A percentile compares a stretch with the other conserved stretches of the same genome.
Evolutionary conservation across 2,113 vertebrate species (phyloP).

Genomic region (Apodemus speciosus): DNA sequence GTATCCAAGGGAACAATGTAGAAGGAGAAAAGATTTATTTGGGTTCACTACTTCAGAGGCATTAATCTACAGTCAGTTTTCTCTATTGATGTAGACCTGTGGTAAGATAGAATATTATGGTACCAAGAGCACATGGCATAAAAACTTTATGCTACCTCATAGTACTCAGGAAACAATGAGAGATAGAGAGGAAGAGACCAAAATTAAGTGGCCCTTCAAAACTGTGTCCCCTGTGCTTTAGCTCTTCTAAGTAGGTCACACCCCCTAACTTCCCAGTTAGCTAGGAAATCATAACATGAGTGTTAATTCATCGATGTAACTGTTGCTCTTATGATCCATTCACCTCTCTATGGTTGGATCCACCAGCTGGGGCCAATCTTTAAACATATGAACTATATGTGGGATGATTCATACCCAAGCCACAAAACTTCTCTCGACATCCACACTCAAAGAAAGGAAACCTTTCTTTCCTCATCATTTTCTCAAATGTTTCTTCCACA

Average conservation of each 20-base stretch:
- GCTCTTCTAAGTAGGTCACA: not conserved
- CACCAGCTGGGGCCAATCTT: not conserved
- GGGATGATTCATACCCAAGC: not conserved
- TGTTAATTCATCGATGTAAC: not conserved
- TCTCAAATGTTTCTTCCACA: not conserved
- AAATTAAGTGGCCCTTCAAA: not conserved
- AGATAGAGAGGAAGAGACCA: not conserved
- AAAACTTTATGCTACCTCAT: not conserved
- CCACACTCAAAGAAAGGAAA: not conserved
- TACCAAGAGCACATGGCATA: not conserved
- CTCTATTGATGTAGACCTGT: not conserved
- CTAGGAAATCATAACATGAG: not conserved
- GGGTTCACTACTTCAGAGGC: not conserved
- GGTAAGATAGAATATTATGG: not conserved
- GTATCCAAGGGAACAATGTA: not conserved
- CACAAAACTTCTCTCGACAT: not conserved
- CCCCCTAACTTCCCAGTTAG: not conserved
- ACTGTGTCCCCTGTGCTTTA: not conserved
- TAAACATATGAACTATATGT: not conserved
- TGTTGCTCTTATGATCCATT: not conserved
- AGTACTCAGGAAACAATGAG: not conserved
- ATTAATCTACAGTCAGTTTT: not conserved
- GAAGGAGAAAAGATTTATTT: not conserved
- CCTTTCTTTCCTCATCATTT: not conserved
- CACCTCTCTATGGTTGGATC: not conserved